Percentiles rank a stretch among this genome's conserved stretches.
Conservation (phyloP, 1,140 invertebrate genomes). For the Goniozus legneri region DNA sequence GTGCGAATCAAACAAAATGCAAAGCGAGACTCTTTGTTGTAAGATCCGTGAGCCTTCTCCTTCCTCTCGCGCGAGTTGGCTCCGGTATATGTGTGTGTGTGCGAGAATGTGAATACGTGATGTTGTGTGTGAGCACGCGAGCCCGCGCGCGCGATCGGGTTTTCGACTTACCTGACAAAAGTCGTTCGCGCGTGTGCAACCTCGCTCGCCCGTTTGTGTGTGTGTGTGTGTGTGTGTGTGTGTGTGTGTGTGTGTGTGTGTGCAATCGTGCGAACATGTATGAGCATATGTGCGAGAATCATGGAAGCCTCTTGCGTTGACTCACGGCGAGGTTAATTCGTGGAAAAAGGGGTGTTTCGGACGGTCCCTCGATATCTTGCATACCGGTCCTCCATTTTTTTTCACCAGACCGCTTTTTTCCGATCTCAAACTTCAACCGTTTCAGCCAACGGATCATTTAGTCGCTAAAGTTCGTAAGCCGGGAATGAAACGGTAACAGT, state of each 20-base stretch:
- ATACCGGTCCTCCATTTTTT: too few relatives aligned
- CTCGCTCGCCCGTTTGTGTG: neutral
- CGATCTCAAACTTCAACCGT: too few relatives aligned
- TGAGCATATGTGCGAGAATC: neutral
- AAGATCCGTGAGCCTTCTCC: too few relatives aligned
- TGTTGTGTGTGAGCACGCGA: neutral
- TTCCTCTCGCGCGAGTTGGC: neutral
- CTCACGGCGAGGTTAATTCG: slow-evolving; percentile 10
- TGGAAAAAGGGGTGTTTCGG: too few relatives aligned
- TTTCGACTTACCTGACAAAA: neutral
- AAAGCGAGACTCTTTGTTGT: too few relatives aligned
- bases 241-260: neutral
- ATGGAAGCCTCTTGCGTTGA: slow-evolving; percentile 10
- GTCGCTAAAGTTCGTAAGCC: too few relatives aligned
- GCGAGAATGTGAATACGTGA: neutral
- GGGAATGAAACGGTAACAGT: too few relatives aligned
- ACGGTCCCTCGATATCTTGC: too few relatives aligned
- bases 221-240: neutral
- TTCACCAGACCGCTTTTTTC: too few relatives aligned
- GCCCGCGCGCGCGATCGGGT: neutral
- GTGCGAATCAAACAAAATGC: too few relatives aligned
- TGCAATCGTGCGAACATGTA: neutral
- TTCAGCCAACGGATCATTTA: too few relatives aligned
- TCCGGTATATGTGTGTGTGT: neutral
- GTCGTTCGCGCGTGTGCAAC: neutral